phyloP scores from a whole-genome alignment of 2,113 vertebrate species.

The Garra rufa region DNA sequence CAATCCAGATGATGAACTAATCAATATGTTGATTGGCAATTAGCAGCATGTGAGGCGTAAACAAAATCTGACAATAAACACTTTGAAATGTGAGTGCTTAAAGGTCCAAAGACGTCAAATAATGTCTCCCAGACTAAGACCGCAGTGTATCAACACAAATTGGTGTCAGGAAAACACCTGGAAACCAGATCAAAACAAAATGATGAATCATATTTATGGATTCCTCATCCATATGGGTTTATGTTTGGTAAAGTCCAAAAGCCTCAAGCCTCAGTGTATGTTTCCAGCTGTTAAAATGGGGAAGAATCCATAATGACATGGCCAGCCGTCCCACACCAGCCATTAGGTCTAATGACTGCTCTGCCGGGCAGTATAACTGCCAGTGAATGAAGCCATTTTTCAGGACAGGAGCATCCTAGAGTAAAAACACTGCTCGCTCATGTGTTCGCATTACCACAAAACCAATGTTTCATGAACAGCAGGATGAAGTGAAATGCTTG shows the following conservation, averaged over 20 bases:
- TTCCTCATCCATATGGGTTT: not conserved
- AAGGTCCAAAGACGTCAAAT: not conserved
- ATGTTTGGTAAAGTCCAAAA: not conserved
- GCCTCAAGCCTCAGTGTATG: not conserved
- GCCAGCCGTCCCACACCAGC: not conserved
- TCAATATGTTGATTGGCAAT: slow-evolving; percentile 9
- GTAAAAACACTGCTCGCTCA: not conserved
- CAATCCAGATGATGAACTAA: not conserved
- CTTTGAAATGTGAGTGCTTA: not conserved
- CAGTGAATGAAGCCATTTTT: slow-evolving; percentile 23
- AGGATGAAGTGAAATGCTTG: not conserved
- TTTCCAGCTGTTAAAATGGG: slow-evolving; percentile 27
- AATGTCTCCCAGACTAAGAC: too few species aligned
- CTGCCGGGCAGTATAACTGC: not conserved
- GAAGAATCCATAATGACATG: slow-evolving; percentile 12
- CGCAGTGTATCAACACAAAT: too few species aligned
- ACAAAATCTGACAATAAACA: not conserved
- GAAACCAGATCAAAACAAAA: not conserved
- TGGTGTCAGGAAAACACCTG: not conserved
- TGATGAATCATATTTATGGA: not conserved
- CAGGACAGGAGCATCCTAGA: not conserved
- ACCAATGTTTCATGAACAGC: not conserved
- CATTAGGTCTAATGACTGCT: slow-evolving; percentile 28
- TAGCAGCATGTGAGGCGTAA: not conserved
- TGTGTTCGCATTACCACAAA: not conserved